These are phyloP conservation scores for Ptychoptera albimana DNA, from an alignment of 2,888 invertebrate genomes.

Conservation along the genomic window DNA sequence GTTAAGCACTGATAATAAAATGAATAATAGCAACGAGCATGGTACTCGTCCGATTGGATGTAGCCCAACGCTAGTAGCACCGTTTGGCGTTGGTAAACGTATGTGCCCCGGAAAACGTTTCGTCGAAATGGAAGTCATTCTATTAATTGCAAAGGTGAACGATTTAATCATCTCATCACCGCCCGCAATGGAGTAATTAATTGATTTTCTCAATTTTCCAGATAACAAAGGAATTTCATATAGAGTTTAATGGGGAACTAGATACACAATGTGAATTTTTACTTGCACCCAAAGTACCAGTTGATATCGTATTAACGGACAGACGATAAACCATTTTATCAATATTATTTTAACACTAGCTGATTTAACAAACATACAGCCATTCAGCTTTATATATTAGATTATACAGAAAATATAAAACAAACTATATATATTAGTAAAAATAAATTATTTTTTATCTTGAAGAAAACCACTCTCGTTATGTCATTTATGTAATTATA, in stretches of 20 bases:
- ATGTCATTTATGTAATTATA: too few relatives aligned
- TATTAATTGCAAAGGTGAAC: conserved; percentile 55
- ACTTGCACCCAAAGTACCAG: conserved; percentile 58
- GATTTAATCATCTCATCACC: too few relatives aligned
- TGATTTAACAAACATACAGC: too few relatives aligned
- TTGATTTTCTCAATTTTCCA: too few relatives aligned
- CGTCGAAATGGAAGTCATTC: conserved; percentile 58
- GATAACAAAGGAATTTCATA: conserved; percentile 54
- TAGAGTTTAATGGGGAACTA: conserved; percentile 49
- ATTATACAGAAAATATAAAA: too few relatives aligned
- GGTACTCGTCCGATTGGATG: conserved; percentile 19
- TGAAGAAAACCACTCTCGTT: too few relatives aligned
- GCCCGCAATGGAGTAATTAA: too few relatives aligned
- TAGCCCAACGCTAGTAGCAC: conserved; percentile 50
- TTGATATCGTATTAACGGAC: conserved; percentile 48
- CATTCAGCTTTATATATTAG: too few relatives aligned
- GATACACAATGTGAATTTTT: conserved; percentile 69
- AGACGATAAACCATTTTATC: conserved; percentile 25
- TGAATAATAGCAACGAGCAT: not conserved
- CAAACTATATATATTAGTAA: too few relatives aligned
- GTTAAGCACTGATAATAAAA: conserved; percentile 33
- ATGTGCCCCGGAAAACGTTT: conserved; percentile 78
- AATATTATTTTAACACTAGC: too few relatives aligned
- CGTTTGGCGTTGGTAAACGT: conserved; percentile 65
- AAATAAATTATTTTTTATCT: too few relatives aligned